A percentile compares a stretch with the other conserved stretches of the same genome.
Conservation (phyloP, 2,888 invertebrate species). For the Drosophila peninsularis region DNA sequence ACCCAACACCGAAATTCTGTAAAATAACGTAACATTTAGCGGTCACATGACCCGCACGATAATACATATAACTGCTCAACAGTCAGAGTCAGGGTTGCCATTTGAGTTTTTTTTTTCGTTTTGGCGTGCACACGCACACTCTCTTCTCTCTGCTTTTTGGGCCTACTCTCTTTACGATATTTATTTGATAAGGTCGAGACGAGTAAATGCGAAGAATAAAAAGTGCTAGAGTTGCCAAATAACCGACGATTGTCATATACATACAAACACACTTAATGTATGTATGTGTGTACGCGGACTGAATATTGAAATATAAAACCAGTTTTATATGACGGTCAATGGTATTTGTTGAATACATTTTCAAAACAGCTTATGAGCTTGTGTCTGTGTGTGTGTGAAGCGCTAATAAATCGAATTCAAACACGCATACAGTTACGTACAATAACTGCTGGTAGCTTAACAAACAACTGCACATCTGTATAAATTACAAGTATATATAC, state of each 20-base stretch:
- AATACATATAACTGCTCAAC: slow-evolving; percentile 26
- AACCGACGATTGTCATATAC: slow-evolving; percentile 12
- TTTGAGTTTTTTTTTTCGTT: slow-evolving; percentile 29
- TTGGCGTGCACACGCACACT: slow-evolving; percentile 6
- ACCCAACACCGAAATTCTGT: slow-evolving; percentile 27
- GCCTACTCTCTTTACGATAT: slow-evolving; percentile 46
- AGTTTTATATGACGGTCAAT: slow-evolving; percentile 71
- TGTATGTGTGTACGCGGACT: slow-evolving; percentile 39
- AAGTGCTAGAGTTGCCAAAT: slow-evolving; percentile 55
- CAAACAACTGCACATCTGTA: slow-evolving; percentile 29
- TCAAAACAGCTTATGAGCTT: slow-evolving; percentile 27
- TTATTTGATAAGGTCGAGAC: slow-evolving; percentile 68
- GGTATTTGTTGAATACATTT: slow-evolving; percentile 47
- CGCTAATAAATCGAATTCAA: slow-evolving; percentile 70
- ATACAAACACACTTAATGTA: slow-evolving; percentile 8
- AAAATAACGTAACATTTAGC: slow-evolving; percentile 48
- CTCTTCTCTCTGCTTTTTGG: slow-evolving; percentile 19
- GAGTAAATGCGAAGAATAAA: slow-evolving; percentile 38
- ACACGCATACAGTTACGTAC: slow-evolving; percentile 34
- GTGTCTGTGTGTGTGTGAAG: slow-evolving; percentile 23
- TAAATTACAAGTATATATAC: slow-evolving; percentile 3
- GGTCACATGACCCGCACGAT: slow-evolving; percentile 67
- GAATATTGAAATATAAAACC: slow-evolving; percentile 71
- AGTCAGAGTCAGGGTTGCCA: slow-evolving; percentile 34
- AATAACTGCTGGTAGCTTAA: slow-evolving; percentile 23